Evolutionary conservation across 2,797 vertebrate genomes (phyloP).

Genomic region (Thaleichthys pacificus): DNA sequence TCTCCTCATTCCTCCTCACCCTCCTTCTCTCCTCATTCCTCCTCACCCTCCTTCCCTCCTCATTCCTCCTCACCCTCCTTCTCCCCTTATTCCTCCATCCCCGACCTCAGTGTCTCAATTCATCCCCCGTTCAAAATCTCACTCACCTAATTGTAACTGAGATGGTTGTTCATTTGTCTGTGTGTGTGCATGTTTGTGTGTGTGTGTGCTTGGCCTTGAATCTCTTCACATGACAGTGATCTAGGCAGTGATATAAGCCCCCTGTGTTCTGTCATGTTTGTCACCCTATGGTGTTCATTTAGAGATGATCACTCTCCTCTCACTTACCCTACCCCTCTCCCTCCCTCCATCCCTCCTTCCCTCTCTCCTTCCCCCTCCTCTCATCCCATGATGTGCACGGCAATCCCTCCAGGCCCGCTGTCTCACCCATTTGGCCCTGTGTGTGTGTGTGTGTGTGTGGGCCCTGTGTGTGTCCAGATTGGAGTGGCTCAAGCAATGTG

Average conservation of each 20-base stretch:
- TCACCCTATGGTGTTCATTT: neutral
- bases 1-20: no score
- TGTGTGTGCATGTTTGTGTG: no score
- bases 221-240: neutral
- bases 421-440: neutral
- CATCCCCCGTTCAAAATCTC: neutral
- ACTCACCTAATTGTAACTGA: neutral
- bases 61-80: no score
- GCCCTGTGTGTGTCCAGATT: neutral
- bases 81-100: neutral
- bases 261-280: neutral
- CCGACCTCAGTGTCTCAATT: neutral
- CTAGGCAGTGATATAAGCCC: neutral
- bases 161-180: no score
- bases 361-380: neutral
- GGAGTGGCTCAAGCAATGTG: constrained; percentile 13
- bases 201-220: neutral
- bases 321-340: neutral
- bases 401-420: neutral
- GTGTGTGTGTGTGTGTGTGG: neutral
- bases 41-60: neutral
- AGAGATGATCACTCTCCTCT: neutral
- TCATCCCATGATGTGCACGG: neutral
- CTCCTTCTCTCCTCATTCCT: neutral
- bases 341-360: neutral